Conservation (phyloP, 2,888 invertebrate species). For the Sphaeridia pumilis region DNA sequence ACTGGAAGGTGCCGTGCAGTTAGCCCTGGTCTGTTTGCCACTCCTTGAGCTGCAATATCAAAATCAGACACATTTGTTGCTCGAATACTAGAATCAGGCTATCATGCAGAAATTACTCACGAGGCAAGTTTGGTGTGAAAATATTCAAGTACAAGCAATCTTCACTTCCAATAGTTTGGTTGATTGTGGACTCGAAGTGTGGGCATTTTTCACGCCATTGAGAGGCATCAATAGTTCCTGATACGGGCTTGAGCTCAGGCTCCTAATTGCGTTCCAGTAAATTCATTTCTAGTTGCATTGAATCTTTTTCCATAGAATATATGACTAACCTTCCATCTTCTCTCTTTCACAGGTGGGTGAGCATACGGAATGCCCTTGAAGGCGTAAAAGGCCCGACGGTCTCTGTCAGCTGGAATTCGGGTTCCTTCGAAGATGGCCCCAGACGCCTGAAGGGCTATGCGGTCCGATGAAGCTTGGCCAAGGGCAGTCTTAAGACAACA, state of each 20-base stretch:
- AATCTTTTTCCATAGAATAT: no score
- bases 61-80: neutral
- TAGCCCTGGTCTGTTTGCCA: neutral
- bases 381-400: neutral
- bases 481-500: no score
- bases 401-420: neutral
- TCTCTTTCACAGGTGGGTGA: constrained; percentile 34
- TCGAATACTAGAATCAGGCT: neutral
- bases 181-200: constrained; percentile 27
- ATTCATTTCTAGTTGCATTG: no score
- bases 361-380: constrained; percentile 9
- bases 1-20: constrained; percentile 46
- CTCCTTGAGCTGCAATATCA: constrained; percentile 7
- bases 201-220: constrained; percentile 33
- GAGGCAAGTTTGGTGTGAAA: constrained; percentile 38
- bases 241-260: constrained; percentile 18
- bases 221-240: constrained; percentile 30
- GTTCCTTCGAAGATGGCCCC: constrained; percentile 5
- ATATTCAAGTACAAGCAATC: constrained; percentile 39
- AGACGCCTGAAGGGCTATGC: neutral
- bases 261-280: no score
- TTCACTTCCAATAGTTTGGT: constrained; percentile 29
- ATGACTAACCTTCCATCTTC: constrained; percentile 35
- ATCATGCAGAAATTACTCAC: constrained; percentile 3
- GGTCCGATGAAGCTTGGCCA: no score